Evolutionary conservation across 2,888 invertebrate genomes (phyloP).

Genomic region (Sicus ferrugineus): DNA sequence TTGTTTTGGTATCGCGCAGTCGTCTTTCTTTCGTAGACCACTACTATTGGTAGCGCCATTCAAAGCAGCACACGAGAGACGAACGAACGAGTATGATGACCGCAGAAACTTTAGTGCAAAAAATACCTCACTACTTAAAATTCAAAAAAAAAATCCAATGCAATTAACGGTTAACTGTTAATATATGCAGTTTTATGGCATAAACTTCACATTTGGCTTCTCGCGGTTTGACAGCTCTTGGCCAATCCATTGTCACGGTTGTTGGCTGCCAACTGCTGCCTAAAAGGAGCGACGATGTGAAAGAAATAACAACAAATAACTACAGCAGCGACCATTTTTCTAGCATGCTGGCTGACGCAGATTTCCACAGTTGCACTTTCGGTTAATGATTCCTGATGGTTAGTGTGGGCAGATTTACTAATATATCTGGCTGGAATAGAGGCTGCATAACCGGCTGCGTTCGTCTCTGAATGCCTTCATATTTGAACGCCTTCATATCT

Average conservation of each 20-base stretch:
- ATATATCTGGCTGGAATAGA: background rate
- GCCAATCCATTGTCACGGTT: conserved; percentile 14
- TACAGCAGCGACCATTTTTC: background rate
- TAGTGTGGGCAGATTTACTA: no score
- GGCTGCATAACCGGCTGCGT: background rate
- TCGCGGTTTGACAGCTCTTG: background rate
- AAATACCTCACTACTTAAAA: background rate
- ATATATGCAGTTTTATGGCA: background rate
- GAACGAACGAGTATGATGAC: background rate
- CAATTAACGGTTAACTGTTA: background rate
- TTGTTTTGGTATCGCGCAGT: background rate
- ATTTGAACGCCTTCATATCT: no score
- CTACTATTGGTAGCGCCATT: background rate
- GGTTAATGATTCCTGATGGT: background rate
- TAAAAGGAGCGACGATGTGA: background rate
- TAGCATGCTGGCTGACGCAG: background rate
- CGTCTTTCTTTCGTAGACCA: background rate
- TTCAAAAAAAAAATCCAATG: background rate
- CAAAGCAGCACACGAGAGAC: background rate
- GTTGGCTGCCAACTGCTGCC: background rate
- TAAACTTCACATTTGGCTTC: background rate
- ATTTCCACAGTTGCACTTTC: background rate
- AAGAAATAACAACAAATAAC: conserved; percentile 5
- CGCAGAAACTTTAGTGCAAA: background rate
- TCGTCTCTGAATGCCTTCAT: no score